Conservation (phyloP, 1,140 invertebrate species). For the Brachionus paranguensis region DNA sequence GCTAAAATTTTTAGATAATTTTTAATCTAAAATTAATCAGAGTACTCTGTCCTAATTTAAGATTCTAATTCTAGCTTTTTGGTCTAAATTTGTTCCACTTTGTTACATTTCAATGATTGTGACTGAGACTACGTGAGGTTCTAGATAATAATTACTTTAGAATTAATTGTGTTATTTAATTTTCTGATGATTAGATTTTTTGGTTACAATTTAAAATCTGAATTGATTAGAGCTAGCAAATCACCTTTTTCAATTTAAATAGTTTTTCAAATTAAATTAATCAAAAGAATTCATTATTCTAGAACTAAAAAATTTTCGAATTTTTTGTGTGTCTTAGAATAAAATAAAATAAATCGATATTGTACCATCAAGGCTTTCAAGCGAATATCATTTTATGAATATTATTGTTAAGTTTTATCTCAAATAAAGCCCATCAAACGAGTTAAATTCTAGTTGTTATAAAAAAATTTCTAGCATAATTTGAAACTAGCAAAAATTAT, state of each 20-base stretch:
- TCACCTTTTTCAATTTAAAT: background rate
- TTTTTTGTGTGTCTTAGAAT: background rate
- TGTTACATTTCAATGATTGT: no score
- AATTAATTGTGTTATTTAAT: no score
- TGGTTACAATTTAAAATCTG: no score
- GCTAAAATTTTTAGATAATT: no score
- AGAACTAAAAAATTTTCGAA: background rate
- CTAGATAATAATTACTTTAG: no score
- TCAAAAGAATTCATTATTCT: background rate
- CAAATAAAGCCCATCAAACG: background rate
- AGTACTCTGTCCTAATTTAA: no score
- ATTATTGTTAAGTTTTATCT: constrained; percentile 2
- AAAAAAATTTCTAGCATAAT: background rate
- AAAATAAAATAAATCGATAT: background rate
- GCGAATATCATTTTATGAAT: background rate
- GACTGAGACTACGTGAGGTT: no score
- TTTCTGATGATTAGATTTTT: no score
- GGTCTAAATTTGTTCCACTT: no score
- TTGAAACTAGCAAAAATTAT: background rate
- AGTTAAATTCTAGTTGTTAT: background rate
- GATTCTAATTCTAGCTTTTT: no score
- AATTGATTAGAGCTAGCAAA: no score
- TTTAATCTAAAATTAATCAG: no score
- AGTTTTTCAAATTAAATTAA: background rate
- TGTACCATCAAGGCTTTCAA: background rate